Evolutionary conservation across 2,113 vertebrate genomes (phyloP).

Genomic region (Lepisosteus oculatus): DNA sequence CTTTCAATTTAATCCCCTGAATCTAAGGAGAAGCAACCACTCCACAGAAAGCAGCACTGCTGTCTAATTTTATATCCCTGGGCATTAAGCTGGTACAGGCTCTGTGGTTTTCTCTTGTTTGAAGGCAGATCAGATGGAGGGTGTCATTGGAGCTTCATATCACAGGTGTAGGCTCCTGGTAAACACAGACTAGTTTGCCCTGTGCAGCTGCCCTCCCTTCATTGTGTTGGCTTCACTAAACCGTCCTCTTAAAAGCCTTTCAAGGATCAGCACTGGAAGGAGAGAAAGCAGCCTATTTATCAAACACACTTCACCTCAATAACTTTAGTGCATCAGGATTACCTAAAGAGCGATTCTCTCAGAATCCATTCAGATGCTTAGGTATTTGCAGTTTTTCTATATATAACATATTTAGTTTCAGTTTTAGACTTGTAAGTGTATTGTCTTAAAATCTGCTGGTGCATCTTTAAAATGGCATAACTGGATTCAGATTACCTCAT

Average conservation of each 20-base stretch:
- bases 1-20: conserved; percentile 19
- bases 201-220: conserved; percentile 1
- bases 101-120: conserved; percentile 28
- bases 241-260: background rate
- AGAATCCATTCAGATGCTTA: background rate
- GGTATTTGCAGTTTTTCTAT: no score
- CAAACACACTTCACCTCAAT: background rate
- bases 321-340: background rate
- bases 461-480: no score
- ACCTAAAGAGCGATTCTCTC: background rate
- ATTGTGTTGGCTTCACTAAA: background rate
- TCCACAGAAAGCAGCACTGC: conserved; percentile 26
- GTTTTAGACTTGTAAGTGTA: no score
- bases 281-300: background rate
- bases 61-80: conserved; percentile 34
- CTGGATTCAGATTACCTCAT: no score
- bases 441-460: no score
- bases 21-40: conserved; percentile 33
- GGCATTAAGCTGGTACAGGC: conserved; percentile 29
- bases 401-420: no score
- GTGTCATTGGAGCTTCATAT: conserved; percentile 34
- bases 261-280: no score
- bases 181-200: conserved; percentile 23
- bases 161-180: conserved; percentile 32
- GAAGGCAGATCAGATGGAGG: conserved; percentile 33